Evolutionary conservation across 2,888 invertebrate genomes (phyloP).

Genomic region (Zele albiditarsus): DNA sequence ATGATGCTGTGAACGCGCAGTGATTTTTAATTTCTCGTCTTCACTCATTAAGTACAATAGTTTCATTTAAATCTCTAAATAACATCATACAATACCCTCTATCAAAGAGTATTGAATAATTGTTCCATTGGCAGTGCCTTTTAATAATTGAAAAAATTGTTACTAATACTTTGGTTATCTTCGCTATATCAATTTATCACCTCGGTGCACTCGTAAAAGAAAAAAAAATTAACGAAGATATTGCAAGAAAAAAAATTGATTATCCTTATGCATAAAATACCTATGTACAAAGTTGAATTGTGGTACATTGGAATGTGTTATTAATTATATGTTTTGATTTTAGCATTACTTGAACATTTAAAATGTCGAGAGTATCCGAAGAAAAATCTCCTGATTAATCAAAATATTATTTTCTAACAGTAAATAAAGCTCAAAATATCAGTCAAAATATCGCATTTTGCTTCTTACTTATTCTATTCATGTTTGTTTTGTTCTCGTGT

Average conservation of each 20-base stretch:
- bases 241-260: background rate
- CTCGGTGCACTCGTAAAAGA: background rate
- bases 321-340: background rate
- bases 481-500: background rate
- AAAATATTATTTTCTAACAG: constrained; percentile 23
- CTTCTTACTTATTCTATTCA: constrained; percentile 40
- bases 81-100: background rate
- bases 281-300: background rate
- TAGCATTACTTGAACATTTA: background rate
- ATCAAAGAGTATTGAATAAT: constrained; percentile 4
- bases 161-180: constrained; percentile 35
- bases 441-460: constrained; percentile 52
- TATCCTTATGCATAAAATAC: background rate
- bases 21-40: background rate
- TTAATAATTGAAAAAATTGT: constrained; percentile 3
- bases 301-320: background rate
- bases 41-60: background rate
- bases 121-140: constrained; percentile 6
- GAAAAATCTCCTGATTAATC: background rate
- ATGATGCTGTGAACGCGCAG: background rate
- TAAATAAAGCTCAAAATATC: constrained; percentile 55
- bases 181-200: constrained; percentile 8
- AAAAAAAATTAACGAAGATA: constrained; percentile 1
- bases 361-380: background rate
- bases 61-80: background rate